phyloP scores from a whole-genome alignment of 2,113 vertebrate genomes.

The Sinocyclocheilus anshuiensis region DNA sequence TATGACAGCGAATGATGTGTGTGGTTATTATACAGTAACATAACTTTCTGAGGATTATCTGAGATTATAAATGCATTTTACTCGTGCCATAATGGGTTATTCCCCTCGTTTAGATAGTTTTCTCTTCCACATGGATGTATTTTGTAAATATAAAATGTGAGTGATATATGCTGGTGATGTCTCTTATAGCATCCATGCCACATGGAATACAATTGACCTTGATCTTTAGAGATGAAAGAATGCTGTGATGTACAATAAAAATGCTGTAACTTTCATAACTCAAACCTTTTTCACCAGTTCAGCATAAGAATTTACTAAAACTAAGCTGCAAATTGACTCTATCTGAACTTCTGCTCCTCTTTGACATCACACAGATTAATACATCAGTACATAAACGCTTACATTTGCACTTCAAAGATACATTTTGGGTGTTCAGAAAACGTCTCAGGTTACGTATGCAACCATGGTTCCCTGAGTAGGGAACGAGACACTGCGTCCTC shows the following conservation, averaged over 20 bases:
- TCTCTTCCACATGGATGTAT: neutral
- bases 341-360: neutral
- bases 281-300: neutral
- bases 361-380: neutral
- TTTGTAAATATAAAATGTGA: neutral
- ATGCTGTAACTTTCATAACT: neutral
- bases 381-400: neutral
- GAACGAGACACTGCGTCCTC: too few relatives aligned
- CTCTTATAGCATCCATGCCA: slow-evolving; percentile 1
- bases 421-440: neutral
- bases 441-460: too few relatives aligned
- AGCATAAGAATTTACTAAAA: neutral
- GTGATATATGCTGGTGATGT: too few relatives aligned
- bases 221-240: neutral
- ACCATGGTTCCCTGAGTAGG: too few relatives aligned
- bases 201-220: neutral
- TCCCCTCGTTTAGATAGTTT: neutral
- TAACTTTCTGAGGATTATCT: neutral
- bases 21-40: neutral
- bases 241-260: neutral
- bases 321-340: neutral
- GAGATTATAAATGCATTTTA: neutral
- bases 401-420: neutral
- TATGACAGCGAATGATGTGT: slow-evolving; percentile 22
- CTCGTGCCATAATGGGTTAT: neutral